These are phyloP conservation scores for Lydus trimaculatus DNA, from an alignment of 2,888 invertebrate species.

Conservation along the genomic window DNA sequence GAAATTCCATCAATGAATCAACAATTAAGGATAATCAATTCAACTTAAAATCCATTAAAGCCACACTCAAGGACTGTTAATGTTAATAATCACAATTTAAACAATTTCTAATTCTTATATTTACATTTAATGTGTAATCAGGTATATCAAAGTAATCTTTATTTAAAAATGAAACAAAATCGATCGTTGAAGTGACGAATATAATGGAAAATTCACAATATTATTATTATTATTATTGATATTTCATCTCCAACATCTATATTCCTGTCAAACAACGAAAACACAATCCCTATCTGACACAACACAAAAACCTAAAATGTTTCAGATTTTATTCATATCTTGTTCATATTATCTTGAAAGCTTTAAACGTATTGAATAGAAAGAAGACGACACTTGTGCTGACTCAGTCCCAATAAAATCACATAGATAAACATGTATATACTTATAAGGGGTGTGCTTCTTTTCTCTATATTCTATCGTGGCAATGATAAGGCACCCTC, in stretches of 20 bases:
- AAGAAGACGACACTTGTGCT: slow-evolving; percentile 1
- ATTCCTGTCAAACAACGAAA: background rate
- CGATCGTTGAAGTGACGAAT: too few species aligned
- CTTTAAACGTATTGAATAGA: background rate
- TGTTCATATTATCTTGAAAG: slow-evolving; percentile 3
- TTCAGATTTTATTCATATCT: background rate
- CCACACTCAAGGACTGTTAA: background rate
- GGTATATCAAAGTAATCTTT: too few species aligned
- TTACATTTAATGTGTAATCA: background rate
- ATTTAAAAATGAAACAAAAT: background rate
- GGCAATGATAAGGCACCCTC: slow-evolving; percentile 7
- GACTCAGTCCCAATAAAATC: slow-evolving; percentile 5
- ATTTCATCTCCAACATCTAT: background rate
- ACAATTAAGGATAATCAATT: background rate
- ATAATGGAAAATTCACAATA: background rate
- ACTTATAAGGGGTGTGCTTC: slow-evolving; percentile 4
- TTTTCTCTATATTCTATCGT: slow-evolving; percentile 12
- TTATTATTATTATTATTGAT: background rate
- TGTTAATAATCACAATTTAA: too few species aligned
- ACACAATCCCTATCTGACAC: background rate
- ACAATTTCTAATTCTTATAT: background rate
- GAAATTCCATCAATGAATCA: background rate
- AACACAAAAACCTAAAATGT: background rate
- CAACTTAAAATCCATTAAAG: background rate
- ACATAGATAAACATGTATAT: background rate